Evolutionary conservation across 1,140 invertebrate genomes (phyloP).

Genomic region (Drosophila bocki): DNA sequence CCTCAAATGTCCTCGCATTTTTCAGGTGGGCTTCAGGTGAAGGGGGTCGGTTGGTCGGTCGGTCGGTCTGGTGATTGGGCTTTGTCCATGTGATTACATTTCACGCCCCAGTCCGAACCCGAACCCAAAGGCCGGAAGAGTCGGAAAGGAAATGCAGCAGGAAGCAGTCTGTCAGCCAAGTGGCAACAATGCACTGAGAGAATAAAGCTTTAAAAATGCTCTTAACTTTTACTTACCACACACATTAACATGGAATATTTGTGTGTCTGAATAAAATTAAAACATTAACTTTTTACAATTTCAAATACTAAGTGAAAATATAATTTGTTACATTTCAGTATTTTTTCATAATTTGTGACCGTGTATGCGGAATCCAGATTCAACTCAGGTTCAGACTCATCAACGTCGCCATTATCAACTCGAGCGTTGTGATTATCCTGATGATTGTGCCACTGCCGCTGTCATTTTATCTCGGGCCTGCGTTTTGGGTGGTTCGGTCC

Average conservation of each 20-base stretch:
- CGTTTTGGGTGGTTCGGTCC: slow-evolving; percentile 16
- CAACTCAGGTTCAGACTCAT: slow-evolving; percentile 59
- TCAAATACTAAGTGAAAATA: no score
- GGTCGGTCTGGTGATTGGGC: slow-evolving; percentile 31
- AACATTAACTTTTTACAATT: no score
- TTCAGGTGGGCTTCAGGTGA: slow-evolving; percentile 17
- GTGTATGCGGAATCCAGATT: slow-evolving; percentile 31
- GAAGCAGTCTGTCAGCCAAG: slow-evolving; percentile 34
- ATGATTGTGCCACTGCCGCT: slow-evolving; percentile 61
- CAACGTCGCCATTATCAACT: slow-evolving; percentile 77
- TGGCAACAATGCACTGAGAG: slow-evolving; percentile 8
- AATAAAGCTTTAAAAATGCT: not conserved
- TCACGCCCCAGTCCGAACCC: slow-evolving; percentile 25
- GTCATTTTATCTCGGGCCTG: slow-evolving; percentile 38
- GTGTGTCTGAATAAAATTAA: not conserved
- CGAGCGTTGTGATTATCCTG: slow-evolving; percentile 74
- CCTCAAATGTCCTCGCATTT: slow-evolving; percentile 23
- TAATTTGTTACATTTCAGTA: not conserved
- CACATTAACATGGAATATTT: no score
- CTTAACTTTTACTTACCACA: no score
- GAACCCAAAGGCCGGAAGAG: slow-evolving; percentile 36
- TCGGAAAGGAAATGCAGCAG: slow-evolving; percentile 42
- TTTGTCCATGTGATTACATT: slow-evolving; percentile 51
- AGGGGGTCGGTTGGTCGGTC: not conserved
- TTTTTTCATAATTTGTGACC: not conserved